phyloP scores from a whole-genome alignment of 2,113 vertebrate genomes.

The Brachyistius frenatus region DNA sequence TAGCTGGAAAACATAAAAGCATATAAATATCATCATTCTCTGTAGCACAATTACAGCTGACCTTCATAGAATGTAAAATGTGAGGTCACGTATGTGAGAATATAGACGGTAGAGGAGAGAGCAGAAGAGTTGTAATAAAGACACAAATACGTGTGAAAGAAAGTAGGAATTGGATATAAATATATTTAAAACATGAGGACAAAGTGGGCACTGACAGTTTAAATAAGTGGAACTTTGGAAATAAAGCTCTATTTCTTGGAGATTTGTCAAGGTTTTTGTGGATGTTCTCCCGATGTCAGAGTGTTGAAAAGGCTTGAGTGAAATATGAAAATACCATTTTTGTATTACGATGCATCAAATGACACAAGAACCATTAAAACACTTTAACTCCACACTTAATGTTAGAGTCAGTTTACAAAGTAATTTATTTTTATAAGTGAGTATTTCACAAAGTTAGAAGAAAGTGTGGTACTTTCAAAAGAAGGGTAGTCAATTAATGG shows the following conservation, averaged over 20 bases:
- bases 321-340: conserved; percentile 17
- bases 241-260: neutral
- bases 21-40: conserved; percentile 1
- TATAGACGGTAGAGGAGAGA: neutral
- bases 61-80: neutral
- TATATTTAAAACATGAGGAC: conserved; percentile 21
- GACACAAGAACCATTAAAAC: conserved; percentile 33
- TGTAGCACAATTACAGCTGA: conserved; percentile 2
- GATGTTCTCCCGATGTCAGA: conserved; percentile 1
- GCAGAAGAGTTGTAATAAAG: conserved; percentile 1
- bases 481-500: neutral
- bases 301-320: conserved; percentile 5
- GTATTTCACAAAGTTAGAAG: conserved; percentile 6
- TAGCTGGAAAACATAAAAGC: neutral
- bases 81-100: neutral
- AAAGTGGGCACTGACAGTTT: conserved; percentile 17
- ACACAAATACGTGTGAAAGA: conserved; percentile 11
- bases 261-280: neutral
- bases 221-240: conserved; percentile 10
- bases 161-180: conserved; percentile 30
- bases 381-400: neutral
- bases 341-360: conserved; percentile 17
- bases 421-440: conserved; percentile 9
- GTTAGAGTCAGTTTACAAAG: conserved; percentile 28
- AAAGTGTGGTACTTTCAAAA: neutral